Conservation (phyloP, 2,113 vertebrate species). For the Sigmodon hispidus region DNA sequence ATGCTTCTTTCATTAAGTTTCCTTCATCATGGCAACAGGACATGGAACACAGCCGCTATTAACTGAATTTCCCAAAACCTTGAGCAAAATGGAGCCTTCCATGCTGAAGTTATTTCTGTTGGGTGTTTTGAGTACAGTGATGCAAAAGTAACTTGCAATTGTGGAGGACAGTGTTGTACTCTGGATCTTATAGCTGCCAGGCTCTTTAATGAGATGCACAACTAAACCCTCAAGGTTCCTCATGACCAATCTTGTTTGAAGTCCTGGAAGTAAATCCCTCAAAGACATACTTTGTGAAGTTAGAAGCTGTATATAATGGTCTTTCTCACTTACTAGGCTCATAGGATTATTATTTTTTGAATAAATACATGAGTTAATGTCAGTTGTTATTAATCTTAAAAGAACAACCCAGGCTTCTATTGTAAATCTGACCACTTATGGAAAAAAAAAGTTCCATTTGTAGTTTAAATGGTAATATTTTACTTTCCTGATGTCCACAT, state of each 20-base stretch:
- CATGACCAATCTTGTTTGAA: not conserved
- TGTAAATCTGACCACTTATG: constrained; percentile 33
- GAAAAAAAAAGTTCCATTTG: constrained; percentile 49
- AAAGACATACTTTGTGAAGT: not conserved
- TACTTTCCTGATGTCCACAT: constrained; percentile 33
- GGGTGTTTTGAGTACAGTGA: not conserved
- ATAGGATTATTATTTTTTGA: constrained; percentile 48
- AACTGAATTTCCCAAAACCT: not conserved
- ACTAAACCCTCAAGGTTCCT: not conserved
- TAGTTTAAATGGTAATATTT: constrained; percentile 71
- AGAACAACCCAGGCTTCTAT: not conserved
- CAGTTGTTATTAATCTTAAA: constrained; percentile 38
- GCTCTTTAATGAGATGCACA: not conserved
- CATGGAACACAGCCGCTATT: not conserved
- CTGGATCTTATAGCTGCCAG: not conserved
- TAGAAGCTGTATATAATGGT: not conserved
- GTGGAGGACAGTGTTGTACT: not conserved
- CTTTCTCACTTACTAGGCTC: not conserved
- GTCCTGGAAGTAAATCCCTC: not conserved
- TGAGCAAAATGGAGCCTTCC: not conserved
- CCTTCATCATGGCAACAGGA: not conserved
- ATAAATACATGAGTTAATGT: constrained; percentile 29
- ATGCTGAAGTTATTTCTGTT: not conserved
- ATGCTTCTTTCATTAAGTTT: not conserved
- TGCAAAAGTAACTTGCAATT: not conserved